Evolutionary conservation across 30 jellyfish, hydroid and myxozoan species (phyloP).

Genomic region (Hydractinia echinata): DNA sequence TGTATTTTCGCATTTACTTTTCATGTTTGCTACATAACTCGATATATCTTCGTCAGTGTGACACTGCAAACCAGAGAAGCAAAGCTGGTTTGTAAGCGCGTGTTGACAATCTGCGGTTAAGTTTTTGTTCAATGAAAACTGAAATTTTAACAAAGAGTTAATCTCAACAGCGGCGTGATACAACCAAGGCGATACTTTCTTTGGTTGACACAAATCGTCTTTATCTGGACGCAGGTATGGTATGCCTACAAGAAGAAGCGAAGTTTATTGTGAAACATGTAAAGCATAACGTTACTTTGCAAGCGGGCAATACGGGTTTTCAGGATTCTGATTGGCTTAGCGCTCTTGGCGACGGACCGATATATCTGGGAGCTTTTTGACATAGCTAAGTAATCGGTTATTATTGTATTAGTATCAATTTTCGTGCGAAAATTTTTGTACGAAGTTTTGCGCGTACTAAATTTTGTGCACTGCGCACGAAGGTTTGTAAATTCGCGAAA

Average conservation of each 20-base stretch:
- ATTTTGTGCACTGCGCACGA: too few species aligned
- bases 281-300: too few species aligned
- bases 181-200: conserved; percentile 14
- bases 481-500: too few species aligned
- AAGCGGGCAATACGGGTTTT: too few species aligned
- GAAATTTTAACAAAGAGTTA: conserved; percentile 12
- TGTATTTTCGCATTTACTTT: conserved; percentile 6
- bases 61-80: conserved; percentile 18
- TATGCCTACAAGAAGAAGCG: conserved; percentile 1
- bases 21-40: background rate
- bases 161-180: conserved; percentile 5
- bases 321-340: too few species aligned
- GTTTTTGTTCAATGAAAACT: conserved; percentile 22
- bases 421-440: too few species aligned
- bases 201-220: background rate
- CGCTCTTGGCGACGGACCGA: too few species aligned
- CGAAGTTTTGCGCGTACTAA: too few species aligned
- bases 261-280: too few species aligned
- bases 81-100: background rate
- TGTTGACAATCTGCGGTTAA: background rate
- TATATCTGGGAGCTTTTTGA: too few species aligned
- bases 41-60: background rate
- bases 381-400: too few species aligned
- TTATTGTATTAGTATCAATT: too few species aligned
- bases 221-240: conserved; percentile 6